These are phyloP conservation scores for Pangasius mekongensis DNA, from an alignment of 2,797 vertebrate genomes.

Conservation along the genomic window DNA sequence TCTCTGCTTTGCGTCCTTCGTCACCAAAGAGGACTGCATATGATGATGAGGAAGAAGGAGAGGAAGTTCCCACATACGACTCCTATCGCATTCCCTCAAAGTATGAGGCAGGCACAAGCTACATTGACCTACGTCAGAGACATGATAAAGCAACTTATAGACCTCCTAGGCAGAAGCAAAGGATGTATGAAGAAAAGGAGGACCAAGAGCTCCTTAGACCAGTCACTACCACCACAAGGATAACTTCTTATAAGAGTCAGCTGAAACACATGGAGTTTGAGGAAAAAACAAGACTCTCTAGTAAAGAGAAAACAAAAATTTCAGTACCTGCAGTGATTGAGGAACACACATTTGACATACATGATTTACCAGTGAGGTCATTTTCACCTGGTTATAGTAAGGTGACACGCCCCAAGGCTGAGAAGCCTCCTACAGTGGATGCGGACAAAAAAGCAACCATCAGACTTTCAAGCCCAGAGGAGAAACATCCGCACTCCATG, in stretches of 20 bases:
- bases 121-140: conserved; percentile 87
- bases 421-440: conserved; percentile 70
- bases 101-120: conserved; percentile 87
- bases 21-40: conserved; percentile 76
- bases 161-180: conserved; percentile 85
- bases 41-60: conserved; percentile 79
- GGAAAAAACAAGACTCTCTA: conserved; percentile 83
- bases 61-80: conserved; percentile 81
- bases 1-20: conserved; percentile 86
- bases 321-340: conserved; percentile 78
- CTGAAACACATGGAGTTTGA: conserved; percentile 89
- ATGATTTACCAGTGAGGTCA: conserved; percentile 77
- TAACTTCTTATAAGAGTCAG: conserved; percentile 87
- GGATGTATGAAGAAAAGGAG: conserved; percentile 89
- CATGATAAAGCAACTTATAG: conserved; percentile 86
- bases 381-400: conserved; percentile 84
- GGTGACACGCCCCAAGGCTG: conserved; percentile 83
- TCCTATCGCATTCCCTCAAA: conserved; percentile 90
- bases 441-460: conserved; percentile 49
- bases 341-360: conserved; percentile 75
- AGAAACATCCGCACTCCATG: conserved; percentile 79
- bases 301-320: conserved; percentile 77
- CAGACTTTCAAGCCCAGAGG: conserved; percentile 78
- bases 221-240: conserved; percentile 79
- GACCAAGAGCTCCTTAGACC: conserved; percentile 92